Evolutionary conservation across 2,888 invertebrate genomes (phyloP).

Genomic region (Petrolisthes cinctipes): DNA sequence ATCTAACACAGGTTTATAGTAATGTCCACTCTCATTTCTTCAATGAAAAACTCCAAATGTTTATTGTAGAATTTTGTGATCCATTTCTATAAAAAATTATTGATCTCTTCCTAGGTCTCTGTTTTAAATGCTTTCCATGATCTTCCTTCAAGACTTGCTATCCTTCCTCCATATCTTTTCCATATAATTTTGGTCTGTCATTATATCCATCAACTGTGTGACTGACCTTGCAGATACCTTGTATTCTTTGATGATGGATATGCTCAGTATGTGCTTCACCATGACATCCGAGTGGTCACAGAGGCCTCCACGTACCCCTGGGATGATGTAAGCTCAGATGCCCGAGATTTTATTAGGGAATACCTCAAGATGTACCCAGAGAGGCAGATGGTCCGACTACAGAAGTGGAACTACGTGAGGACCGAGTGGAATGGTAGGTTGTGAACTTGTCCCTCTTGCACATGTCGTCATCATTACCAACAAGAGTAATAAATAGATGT

Average conservation of each 20-base stretch:
- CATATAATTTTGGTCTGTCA: no score
- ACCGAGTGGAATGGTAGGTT: constrained; percentile 86
- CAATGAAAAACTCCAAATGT: not conserved
- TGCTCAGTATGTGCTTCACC: constrained; percentile 84
- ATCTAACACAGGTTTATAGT: no score
- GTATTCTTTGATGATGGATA: constrained; percentile 95
- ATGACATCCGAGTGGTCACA: constrained; percentile 77
- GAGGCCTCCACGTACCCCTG: constrained; percentile 82
- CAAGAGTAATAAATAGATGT: no score
- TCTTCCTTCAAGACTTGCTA: no score
- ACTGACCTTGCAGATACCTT: constrained; percentile 76
- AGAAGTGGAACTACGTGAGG: constrained; percentile 82
- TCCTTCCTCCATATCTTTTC: no score
- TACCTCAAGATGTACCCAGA: constrained; percentile 86
- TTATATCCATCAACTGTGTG: no score
- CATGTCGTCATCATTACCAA: no score
- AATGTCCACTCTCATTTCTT: not conserved
- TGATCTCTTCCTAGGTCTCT: no score
- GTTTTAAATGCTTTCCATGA: no score
- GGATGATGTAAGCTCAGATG: constrained; percentile 88
- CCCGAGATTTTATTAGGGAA: constrained; percentile 85
- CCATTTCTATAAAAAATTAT: no score
- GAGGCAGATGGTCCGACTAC: constrained; percentile 89
- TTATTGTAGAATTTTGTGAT: no score
- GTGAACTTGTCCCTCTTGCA: no score